Base-by-base conservation (phyloP, 2,888 invertebrate genomes). In the Lepidochrysops patricia region DNA sequence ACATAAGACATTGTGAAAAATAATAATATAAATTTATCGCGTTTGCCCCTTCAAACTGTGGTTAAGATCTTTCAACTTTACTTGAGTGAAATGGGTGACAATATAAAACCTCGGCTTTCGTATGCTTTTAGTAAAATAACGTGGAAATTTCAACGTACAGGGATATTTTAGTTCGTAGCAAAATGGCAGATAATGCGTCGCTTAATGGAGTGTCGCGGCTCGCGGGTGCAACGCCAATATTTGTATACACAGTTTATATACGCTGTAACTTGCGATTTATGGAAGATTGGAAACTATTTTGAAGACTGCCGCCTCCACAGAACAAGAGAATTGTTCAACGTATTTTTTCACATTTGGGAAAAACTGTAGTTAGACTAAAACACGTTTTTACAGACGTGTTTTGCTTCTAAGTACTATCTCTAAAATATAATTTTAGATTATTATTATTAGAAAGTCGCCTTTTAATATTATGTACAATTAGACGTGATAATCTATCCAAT, bases 161-260 rank as follows among this genome's bases (percentile, higher is more conserved):
- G 29, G 12, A 52, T 77, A 77, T 79, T 79, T 79, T 77, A 73
- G 75, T 76, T 70, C 72, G 71, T 76, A 70, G 69, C 72, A 70
- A 70, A 73, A 70, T 68, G 72, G 67, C 67, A 74, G 78, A 79
- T 82, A 82, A 82, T 82, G 80, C 79, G 73, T 77, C 70, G 72
- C 74, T 74, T 82, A 82, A 82, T 82, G 82, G 80, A 79, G 77
- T 77, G 77, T 76, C 73, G 74, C 70, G 68, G 67, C 77, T 76
- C 73, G 74, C 70, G 68, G 67, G 67, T 73, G 75, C 74, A 72
- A 72, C 68, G 70, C 62, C 68, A 67, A 63, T 64, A 63, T 61
- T 61, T 60, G 56, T 61, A 49, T 60, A 56, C 60, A 29, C 5
- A 29, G 23, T 49, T 59, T 50, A 60, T 35, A 9, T 15, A 54